Percentiles rank a stretch among this genome's conserved stretches.
Evolutionary conservation across 2,797 vertebrate genomes (phyloP).

Genomic region (Lepus townsendii): DNA sequence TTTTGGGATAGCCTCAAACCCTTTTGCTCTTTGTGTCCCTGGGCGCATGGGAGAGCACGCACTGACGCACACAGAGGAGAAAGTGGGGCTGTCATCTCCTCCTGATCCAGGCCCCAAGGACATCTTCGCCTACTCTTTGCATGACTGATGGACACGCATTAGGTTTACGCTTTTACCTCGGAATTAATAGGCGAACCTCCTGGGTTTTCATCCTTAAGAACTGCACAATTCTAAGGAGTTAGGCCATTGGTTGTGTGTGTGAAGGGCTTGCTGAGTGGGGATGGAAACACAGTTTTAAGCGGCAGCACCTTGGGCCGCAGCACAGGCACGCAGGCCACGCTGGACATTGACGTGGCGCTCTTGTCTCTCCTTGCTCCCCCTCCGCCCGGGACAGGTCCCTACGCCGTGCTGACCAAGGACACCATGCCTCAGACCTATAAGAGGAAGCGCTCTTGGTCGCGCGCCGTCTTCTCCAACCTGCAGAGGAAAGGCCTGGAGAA

Average conservation of each 20-base stretch:
- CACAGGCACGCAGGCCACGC: accelerated
- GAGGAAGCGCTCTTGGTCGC: conserved; percentile 98
- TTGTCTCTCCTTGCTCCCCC: neutral
- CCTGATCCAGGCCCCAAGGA: neutral
- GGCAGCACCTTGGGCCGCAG: accelerated
- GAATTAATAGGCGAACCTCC: accelerated
- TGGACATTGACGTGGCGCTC: accelerated
- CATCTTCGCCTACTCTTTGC: neutral
- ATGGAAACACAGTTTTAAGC: neutral
- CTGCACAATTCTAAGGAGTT: neutral
- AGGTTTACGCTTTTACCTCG: neutral
- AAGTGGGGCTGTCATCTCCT: neutral
- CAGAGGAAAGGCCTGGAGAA: conserved; percentile 99
- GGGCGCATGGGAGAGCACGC: accelerated
- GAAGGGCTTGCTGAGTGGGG: neutral
- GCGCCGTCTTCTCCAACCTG: conserved; percentile 98
- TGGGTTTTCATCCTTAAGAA: neutral
- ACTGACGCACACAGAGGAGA: neutral
- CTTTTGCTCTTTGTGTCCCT: neutral
- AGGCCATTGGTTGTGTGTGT: neutral
- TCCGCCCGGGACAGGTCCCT: conserved; percentile 91
- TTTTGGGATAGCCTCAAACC: neutral
- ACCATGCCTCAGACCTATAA: conserved; percentile 99
- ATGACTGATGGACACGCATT: neutral
- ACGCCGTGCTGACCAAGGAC: conserved; percentile 98